Base-by-base conservation (phyloP, 2,888 invertebrate species). In the Cataglyphis rosenhaueri region DNA sequence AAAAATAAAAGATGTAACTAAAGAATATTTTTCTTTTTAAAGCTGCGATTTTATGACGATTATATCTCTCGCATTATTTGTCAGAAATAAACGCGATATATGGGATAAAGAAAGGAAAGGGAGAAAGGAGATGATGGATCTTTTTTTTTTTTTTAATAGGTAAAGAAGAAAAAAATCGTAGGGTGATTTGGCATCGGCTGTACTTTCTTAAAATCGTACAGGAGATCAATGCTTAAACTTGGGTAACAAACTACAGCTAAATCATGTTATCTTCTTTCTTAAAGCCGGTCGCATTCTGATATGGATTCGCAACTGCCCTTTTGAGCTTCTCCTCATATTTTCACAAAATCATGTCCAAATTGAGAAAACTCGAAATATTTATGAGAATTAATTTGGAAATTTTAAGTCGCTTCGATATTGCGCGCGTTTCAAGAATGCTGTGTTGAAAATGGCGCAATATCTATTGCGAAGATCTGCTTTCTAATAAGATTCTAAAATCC, bases 131-230 rank as follows among this genome's bases (percentile, higher is more conserved):
- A 52, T 29, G 71, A 59, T 15, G 44, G 57, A 62, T 48, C 25
- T 79, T 61, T 66, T 66, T 75, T 32, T 32, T 32, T 32, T 32
- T 32, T 78, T 79, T 68, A 64, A 41, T 85, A 74, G 82, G 70
- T 68, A 84, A 32, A 84, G 35, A 68, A 84, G 75, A 85, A 78
- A 84, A n/a, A 83, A 85, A 74, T 85, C 86, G 84, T 83, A 84
- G 84, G 81, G 83, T 91, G 92, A 93, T 93, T 93, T 93, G 93
- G 93, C 93, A 93, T 93, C 93, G 92, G 93, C 93, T 93, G 93
- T 93, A 93, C 93, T 91, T 91, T 89, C 87, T 86, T 91, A 87
- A 91, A 87, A 70, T 92, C 90, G 93, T 92, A 93, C 92, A 93
- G 92, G 92, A 93, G 93, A 93, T 93, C 93, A 93, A 92, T 93